Percentiles rank a stretch among this genome's conserved stretches.
These are phyloP conservation scores for Cephalotes varians DNA, from an alignment of 2,888 invertebrate species.

Conservation along the genomic window DNA sequence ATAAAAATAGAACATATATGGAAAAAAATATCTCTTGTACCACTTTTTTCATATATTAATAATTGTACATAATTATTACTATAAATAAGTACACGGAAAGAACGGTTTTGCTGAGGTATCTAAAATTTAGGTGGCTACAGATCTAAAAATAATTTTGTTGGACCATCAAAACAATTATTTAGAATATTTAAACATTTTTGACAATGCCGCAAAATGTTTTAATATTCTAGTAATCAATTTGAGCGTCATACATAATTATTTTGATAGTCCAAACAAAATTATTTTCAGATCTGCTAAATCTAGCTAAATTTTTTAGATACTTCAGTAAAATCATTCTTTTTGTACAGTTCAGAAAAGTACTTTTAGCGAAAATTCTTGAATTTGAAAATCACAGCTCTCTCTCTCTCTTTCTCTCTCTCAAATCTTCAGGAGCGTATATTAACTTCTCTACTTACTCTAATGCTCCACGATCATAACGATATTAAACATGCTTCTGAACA, in stretches of 20 bases:
- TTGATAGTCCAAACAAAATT: no score
- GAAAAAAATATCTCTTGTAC: neutral
- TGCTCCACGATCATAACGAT: conserved; percentile 8
- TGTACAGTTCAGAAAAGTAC: neutral
- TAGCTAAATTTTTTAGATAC: no score
- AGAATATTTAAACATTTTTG: no score
- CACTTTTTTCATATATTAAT: neutral
- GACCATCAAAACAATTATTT: no score
- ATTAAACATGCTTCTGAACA: conserved; percentile 1
- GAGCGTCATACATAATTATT: no score
- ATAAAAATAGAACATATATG: neutral
- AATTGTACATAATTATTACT: neutral
- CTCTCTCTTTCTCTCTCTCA: neutral
- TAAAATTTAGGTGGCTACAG: no score
- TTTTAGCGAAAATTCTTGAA: neutral
- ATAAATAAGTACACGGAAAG: neutral
- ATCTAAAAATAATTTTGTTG: no score
- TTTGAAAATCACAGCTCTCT: neutral
- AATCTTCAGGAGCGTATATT: neutral
- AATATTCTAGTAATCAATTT: no score
- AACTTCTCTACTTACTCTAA: neutral
- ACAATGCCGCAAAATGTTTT: no score
- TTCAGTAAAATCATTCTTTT: no score
- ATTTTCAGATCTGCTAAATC: no score
- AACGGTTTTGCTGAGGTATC: no score